Conservation (phyloP, 2,888 invertebrate species). For the Pandemis cinnamomeana region DNA sequence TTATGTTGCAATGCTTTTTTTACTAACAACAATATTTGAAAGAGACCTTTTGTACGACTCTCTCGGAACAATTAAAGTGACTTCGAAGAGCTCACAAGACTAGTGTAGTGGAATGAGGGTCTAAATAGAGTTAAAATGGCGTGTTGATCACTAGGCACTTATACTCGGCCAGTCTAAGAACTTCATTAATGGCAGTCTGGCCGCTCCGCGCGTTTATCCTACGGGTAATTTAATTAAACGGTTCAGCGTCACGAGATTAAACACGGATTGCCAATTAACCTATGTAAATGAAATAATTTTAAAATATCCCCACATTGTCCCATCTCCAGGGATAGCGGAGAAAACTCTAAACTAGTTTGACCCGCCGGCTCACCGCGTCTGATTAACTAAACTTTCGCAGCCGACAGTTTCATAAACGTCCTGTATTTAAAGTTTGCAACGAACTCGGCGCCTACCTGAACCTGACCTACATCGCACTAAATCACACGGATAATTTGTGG, state of each 20-base stretch:
- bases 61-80: constrained; percentile 1
- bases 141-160: constrained; percentile 19
- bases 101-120: constrained; percentile 5
- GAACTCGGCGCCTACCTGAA: constrained; percentile 54
- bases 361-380: constrained; percentile 59
- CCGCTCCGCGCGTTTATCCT: constrained; percentile 26
- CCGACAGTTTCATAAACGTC: constrained; percentile 66
- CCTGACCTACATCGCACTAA: constrained; percentile 40
- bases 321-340: constrained; percentile 61
- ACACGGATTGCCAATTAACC: constrained; percentile 64
- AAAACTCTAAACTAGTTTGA: constrained; percentile 69
- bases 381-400: constrained; percentile 76
- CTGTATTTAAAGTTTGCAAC: constrained; percentile 66
- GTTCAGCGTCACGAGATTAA: constrained; percentile 50
- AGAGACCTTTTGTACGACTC: not conserved
- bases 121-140: constrained; percentile 21
- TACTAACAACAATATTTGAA: not conserved
- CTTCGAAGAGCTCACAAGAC: not conserved
- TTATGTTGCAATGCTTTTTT: not conserved
- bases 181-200: constrained; percentile 38
- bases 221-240: constrained; percentile 45
- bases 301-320: constrained; percentile 64
- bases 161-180: constrained; percentile 25
- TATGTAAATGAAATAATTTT: constrained; percentile 74
- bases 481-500: constrained; percentile 38